Evolutionary conservation across 2,888 invertebrate species (phyloP).

Genomic region (Tachina grossa): DNA sequence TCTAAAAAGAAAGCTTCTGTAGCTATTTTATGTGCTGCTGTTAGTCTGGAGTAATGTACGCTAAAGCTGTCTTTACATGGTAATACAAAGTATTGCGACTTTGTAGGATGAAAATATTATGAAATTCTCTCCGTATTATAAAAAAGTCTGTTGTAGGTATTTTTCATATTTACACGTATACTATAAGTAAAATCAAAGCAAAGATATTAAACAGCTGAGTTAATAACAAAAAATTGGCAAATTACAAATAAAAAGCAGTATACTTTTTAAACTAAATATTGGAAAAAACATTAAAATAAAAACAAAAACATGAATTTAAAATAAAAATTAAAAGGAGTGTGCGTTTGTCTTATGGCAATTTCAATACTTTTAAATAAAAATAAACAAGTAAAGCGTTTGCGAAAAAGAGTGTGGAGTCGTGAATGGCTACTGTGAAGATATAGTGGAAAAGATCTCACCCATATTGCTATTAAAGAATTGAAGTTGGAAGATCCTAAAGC

Average conservation of each 20-base stretch:
- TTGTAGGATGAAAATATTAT: too few species aligned
- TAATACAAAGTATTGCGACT: too few species aligned
- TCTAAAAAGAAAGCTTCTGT: too few species aligned
- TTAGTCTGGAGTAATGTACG: too few species aligned
- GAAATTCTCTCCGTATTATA: background rate
- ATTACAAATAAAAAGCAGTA: too few species aligned
- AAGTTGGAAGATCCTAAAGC: constrained; percentile 20
- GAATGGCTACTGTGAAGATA: background rate
- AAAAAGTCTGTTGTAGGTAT: too few species aligned
- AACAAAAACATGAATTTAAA: background rate
- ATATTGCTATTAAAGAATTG: constrained; percentile 2
- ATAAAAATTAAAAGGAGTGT: background rate
- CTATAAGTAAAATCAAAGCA: too few species aligned
- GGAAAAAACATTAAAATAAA: background rate
- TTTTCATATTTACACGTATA: too few species aligned
- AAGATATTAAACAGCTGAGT: too few species aligned
- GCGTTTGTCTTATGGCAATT: background rate
- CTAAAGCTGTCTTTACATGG: too few species aligned
- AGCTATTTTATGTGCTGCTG: too few species aligned
- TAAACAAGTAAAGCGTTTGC: constrained; percentile 3
- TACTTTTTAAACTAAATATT: background rate
- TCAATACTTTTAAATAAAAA: background rate
- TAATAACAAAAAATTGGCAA: too few species aligned
- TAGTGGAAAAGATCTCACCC: constrained; percentile 16
- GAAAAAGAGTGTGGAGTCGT: constrained; percentile 8